Percentiles rank a stretch among this genome's conserved stretches.
Evolutionary conservation across 2,797 vertebrate species (phyloP).

Genomic region (Hippopotamyrus pictus): DNA sequence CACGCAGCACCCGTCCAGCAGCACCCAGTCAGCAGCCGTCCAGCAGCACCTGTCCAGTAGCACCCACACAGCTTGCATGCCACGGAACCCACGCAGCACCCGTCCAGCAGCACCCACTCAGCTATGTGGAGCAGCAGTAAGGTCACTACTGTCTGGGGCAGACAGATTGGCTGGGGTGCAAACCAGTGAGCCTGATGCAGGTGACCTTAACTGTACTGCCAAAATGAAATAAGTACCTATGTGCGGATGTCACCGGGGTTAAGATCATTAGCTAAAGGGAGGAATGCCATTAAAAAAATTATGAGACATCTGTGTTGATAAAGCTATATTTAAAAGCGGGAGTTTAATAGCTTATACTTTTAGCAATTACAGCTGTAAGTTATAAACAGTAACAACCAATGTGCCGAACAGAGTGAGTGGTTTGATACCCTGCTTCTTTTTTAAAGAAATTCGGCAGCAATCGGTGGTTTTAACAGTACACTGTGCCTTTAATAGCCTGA

Average conservation of each 20-base stretch:
- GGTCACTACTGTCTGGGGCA: background rate
- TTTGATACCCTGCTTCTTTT: background rate
- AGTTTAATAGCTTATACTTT: background rate
- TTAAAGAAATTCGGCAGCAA: background rate
- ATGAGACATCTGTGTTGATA: conserved; percentile 31
- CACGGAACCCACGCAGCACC: no score
- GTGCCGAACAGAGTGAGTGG: background rate
- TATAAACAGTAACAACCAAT: background rate
- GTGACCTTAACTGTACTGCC: background rate
- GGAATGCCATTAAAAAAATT: conserved; percentile 24
- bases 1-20: background rate
- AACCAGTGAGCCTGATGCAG: background rate
- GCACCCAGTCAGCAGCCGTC: no score
- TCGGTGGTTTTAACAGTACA: background rate
- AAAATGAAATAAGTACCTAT: background rate
- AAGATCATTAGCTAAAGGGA: conserved; percentile 27
- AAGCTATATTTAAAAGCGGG: conserved; percentile 1
- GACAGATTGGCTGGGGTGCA: background rate
- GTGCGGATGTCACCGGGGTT: background rate
- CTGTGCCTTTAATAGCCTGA: background rate
- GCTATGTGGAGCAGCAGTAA: background rate
- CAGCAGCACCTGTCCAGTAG: no score
- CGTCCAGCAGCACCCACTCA: background rate
- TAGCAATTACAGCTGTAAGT: background rate
- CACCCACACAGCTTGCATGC: no score